Conservation (phyloP, 2,888 invertebrate genomes). For the Miltochrista miniata region DNA sequence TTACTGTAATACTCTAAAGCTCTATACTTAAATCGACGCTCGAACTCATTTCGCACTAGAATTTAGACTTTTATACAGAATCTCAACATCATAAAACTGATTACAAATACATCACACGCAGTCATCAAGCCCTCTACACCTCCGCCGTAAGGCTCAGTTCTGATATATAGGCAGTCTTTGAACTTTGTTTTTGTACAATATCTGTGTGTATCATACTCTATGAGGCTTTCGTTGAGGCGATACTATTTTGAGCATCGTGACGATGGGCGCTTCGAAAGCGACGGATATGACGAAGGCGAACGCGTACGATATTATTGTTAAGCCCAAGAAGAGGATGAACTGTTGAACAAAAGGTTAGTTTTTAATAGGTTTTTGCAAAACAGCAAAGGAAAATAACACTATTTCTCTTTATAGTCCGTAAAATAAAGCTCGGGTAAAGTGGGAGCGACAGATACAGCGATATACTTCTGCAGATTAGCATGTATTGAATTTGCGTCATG, state of each 20-base stretch:
- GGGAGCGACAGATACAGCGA: too few species aligned
- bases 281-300: constrained; percentile 91
- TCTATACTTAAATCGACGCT: neutral
- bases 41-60: too few species aligned
- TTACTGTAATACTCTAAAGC: too few species aligned
- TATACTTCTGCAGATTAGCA: too few species aligned
- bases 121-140: constrained; percentile 4
- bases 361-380: too few species aligned
- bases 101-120: neutral
- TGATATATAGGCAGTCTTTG: constrained; percentile 26
- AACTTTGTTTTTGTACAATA: constrained; percentile 9
- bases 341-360: constrained; percentile 52
- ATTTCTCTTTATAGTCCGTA: too few species aligned
- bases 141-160: constrained; percentile 16
- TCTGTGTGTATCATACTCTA: constrained; percentile 52
- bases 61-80: neutral
- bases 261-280: constrained; percentile 93
- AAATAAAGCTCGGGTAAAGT: too few species aligned
- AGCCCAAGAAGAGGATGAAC: constrained; percentile 91
- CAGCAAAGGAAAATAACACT: too few species aligned
- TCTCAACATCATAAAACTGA: constrained; percentile 5
- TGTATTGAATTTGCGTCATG: too few species aligned
- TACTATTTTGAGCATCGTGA: constrained; percentile 90
- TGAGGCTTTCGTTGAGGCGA: constrained; percentile 81
- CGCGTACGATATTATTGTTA: constrained; percentile 90